Evolutionary conservation across 1,140 invertebrate genomes (phyloP).

Genomic region (Drosophila tropicalis): DNA sequence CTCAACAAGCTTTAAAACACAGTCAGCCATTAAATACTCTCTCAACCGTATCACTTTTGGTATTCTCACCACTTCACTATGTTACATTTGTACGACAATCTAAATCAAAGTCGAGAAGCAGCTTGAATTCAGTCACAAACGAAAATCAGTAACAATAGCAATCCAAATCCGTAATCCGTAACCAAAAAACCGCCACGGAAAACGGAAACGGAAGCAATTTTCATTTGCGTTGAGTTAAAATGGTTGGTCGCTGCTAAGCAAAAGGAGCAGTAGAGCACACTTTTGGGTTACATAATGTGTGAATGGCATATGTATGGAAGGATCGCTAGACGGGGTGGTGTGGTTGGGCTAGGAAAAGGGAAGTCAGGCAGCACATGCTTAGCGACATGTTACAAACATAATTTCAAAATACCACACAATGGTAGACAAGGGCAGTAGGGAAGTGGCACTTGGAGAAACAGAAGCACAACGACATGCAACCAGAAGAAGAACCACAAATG

Average conservation of each 20-base stretch:
- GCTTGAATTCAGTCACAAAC: constrained; percentile 32
- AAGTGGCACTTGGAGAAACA: constrained; percentile 2
- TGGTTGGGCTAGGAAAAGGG: neutral
- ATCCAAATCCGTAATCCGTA: constrained; percentile 44
- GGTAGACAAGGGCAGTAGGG: constrained; percentile 37
- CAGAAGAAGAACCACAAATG: constrained; percentile 61
- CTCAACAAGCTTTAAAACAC: neutral
- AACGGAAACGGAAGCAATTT: constrained; percentile 78
- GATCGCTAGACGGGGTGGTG: neutral
- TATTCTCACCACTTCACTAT: neutral
- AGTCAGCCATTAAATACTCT: neutral
- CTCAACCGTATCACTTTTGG: neutral
- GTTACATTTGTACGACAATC: constrained; percentile 4
- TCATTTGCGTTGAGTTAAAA: constrained; percentile 75
- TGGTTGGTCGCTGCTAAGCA: constrained; percentile 58
- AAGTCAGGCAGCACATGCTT: constrained; percentile 50
- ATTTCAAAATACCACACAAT: constrained; percentile 68
- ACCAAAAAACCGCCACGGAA: constrained; percentile 50
- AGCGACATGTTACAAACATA: constrained; percentile 75
- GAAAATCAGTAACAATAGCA: constrained; percentile 73
- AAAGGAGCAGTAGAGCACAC: constrained; percentile 23
- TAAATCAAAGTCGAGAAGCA: constrained; percentile 46
- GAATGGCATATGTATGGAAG: neutral
- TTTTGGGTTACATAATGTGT: constrained; percentile 12
- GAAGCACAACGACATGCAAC: constrained; percentile 29